Base-by-base conservation (phyloP, 2,888 invertebrate species). In the Phania funesta region DNA sequence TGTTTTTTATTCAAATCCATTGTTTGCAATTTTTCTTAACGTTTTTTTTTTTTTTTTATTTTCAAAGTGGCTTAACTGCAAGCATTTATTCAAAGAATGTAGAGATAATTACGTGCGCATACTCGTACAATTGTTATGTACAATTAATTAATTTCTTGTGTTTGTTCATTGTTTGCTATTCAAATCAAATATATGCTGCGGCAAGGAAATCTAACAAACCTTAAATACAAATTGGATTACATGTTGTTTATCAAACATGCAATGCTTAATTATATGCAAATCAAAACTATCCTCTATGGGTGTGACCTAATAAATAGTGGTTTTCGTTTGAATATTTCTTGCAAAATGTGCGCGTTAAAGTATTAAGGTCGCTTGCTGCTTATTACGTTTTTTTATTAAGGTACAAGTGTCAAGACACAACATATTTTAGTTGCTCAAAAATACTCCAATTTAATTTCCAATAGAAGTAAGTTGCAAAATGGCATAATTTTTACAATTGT, bases 231-330 rank as follows among this genome's bases (percentile, higher is more conserved):
- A 75, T 67, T 75, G 48, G 29, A 41, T 24, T 70, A 75, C 56
- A 70, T 75, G 26, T 58, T 35, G 29, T 67, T 80, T 65, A 65
- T 67, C 46, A 54, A 76, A 71, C 71, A 76, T 71, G 80, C 65
- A 80, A 71, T 76, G 71, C 65, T 71, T 70, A 67, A 65, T 65
- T 71, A 35, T 54, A 80, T 76, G 80, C 70, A 76, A 62, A 80
- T 67, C 24, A 35, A 65, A 44, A 54, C 71, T 67, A 76, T 38
- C 26, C 48, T 41, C 44, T 58, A 67, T 76, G 76, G 80, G 80
- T 80, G 80, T 80, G 80, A 60, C 70, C 44, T 60, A 70, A 29
- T 29, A 16, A 41, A 41, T 24, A 46, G 18, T 52, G 18, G 18
- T 56, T 46, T 1, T 6, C 9, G 13, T 48, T 0, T 22, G 3